Evolutionary conservation across 2,888 invertebrate genomes (phyloP), one percentile per base, ranked within the genome.

Genomic region (Ceratothoa steindachneri): DNA sequence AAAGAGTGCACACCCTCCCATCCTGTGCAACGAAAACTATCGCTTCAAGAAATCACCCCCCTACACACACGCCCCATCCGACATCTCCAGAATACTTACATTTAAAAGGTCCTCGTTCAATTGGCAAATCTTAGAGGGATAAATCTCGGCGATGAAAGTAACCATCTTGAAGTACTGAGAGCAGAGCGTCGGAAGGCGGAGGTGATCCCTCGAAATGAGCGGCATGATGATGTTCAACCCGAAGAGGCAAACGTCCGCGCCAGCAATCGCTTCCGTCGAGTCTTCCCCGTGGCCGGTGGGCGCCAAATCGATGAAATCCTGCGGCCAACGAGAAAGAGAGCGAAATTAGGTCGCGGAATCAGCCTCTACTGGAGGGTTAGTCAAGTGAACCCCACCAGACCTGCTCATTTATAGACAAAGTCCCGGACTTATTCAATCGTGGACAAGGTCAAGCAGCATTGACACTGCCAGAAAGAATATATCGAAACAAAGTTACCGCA

Each of bases 151-250:
- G 67, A 90, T 86, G 81, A 88, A 87, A 27, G 88, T 86, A 69
- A 91, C 85, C 83, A 91, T 87, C 82, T 89, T 87, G 82, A 86
- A 89, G 83, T 88, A 89, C 84, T 89, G 88, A 31, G 86, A 84
- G 83, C 90, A 90, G 31, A 91, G 84, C 1, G 86, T 86, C 0
- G 91, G 91, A 83, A 90, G 89, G 83, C 89, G 89, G 31, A 93
- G 85, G 70, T 92, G 84, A 81, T 91, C 89, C 67, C 88, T 86
- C 55, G 88, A 90, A 88, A 92, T 90, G 75, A 92, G 84, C 2
- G 91, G 91, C 86, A 91, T 88, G 64, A 92, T 86, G 80, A 90
- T 88, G 82, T 88, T 88, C 3, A 92, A 86, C 19, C 91, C 90
- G 82, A 87, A 88, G n/a, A 91, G 83, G 72, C 89, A 89, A 5